These are phyloP conservation scores for Notoglanidium macrostoma DNA, from an alignment of 2,797 vertebrate genomes.

Conservation along the genomic window DNA sequence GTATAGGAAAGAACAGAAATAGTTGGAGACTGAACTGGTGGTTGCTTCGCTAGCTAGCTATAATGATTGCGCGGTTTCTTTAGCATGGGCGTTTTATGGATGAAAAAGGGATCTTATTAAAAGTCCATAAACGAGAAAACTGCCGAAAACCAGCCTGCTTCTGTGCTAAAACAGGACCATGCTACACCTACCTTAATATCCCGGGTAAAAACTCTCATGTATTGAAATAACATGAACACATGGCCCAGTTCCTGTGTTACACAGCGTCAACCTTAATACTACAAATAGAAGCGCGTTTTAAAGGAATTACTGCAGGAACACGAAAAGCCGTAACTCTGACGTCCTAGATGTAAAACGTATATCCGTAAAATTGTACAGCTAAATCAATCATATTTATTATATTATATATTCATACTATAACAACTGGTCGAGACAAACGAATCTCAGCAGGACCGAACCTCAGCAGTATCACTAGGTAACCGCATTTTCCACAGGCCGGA, in stretches of 20 bases:
- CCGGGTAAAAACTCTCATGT: not conserved
- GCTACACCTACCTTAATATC: slow-evolving; percentile 31
- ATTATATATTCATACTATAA: too few relatives aligned
- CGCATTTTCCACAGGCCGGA: rapidly evolving
- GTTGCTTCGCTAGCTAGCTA: not conserved
- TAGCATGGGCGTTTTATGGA: not conserved
- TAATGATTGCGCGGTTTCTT: not conserved
- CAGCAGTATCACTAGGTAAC: too few relatives aligned
- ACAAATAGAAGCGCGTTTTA: rapidly evolving
- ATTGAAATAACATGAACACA: slow-evolving; percentile 22
- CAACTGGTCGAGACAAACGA: not conserved
- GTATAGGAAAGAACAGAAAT: not conserved
- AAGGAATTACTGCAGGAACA: too few relatives aligned
- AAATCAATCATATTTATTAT: too few relatives aligned
- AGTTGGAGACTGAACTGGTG: not conserved
- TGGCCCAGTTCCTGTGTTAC: slow-evolving; percentile 34
- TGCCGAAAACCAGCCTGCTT: not conserved
- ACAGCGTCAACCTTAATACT: slow-evolving; percentile 67
- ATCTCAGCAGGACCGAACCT: rapidly evolving
- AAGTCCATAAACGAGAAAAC: not conserved
- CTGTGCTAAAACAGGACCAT: not conserved
- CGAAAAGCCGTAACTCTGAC: not conserved
- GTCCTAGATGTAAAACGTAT: not conserved
- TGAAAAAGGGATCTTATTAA: not conserved
- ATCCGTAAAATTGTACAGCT: too few relatives aligned